A percentile compares a stretch with the other conserved stretches of the same genome.
phyloP scores from a whole-genome alignment of 1,140 invertebrate genomes.

The Xylocopa sonorina region DNA sequence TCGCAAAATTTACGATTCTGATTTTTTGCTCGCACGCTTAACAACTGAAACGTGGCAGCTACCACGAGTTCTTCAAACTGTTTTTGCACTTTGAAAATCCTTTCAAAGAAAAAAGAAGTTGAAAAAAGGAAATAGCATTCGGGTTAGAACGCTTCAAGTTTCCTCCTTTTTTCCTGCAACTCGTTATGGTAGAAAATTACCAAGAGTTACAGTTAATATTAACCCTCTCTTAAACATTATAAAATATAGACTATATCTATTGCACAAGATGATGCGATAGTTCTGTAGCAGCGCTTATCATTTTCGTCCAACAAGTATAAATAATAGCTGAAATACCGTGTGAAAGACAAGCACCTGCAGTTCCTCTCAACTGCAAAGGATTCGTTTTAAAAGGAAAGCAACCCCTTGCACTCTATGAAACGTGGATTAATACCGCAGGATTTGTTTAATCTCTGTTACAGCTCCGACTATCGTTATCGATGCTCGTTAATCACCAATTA shows the following conservation, averaged over 20 bases:
- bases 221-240: too few species aligned
- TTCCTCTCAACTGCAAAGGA: background rate
- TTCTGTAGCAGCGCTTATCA: too few species aligned
- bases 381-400: background rate
- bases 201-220: too few species aligned
- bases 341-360: background rate
- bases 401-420: background rate
- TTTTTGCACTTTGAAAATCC: background rate
- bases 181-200: too few species aligned
- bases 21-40: constrained; percentile 40
- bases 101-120: constrained; percentile 5
- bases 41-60: background rate
- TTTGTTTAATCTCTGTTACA: constrained; percentile 10
- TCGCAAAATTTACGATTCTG: constrained; percentile 39
- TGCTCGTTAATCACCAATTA: constrained; percentile 38
- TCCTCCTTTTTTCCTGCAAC: background rate
- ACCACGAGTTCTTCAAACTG: background rate
- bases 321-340: background rate
- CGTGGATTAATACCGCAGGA: background rate
- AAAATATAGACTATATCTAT: too few species aligned
- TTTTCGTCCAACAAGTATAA: background rate
- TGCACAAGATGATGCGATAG: too few species aligned
- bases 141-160: background rate
- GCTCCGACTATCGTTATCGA: constrained; percentile 23
- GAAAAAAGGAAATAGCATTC: too few species aligned